phyloP scores from a whole-genome alignment of 2,888 invertebrate genomes.

The Steinernema scapterisci region DNA sequence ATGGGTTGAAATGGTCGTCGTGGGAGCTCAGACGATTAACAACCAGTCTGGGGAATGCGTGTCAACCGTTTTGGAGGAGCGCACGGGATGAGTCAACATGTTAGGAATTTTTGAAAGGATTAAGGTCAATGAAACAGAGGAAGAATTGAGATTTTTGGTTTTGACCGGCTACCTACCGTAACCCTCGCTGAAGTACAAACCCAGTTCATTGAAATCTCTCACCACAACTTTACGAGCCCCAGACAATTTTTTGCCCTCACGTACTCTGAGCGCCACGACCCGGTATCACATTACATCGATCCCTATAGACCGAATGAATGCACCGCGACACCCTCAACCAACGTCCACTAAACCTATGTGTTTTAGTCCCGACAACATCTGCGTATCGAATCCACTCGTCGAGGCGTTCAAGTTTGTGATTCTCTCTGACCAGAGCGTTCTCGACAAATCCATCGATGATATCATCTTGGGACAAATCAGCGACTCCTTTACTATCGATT shows the following conservation, averaged over 20 bases:
- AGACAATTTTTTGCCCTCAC: too few relatives aligned
- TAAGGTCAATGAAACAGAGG: too few relatives aligned
- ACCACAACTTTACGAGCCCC: too few relatives aligned
- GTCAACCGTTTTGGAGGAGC: not conserved
- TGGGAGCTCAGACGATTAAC: too few relatives aligned
- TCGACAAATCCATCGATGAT: conserved; percentile 57
- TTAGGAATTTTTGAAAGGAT: not conserved
- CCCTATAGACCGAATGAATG: too few relatives aligned
- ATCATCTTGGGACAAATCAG: conserved; percentile 59
- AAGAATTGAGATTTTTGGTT: too few relatives aligned
- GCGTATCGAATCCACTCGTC: conserved; percentile 66
- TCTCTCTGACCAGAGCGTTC: conserved; percentile 47
- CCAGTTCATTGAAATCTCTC: too few relatives aligned
- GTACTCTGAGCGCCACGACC: not conserved
- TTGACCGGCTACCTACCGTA: too few relatives aligned
- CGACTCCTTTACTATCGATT: conserved; percentile 59
- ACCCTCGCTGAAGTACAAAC: too few relatives aligned
- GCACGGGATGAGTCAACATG: not conserved
- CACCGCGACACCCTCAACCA: too few relatives aligned
- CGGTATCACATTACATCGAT: not conserved
- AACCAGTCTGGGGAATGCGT: not conserved
- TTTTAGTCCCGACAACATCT: conserved; percentile 61
- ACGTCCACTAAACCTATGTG: not conserved
- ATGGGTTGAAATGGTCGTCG: not conserved
- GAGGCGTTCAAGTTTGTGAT: conserved; percentile 61